phyloP scores from a whole-genome alignment of 2,113 vertebrate species.

The Scartelaos histophorus region DNA sequence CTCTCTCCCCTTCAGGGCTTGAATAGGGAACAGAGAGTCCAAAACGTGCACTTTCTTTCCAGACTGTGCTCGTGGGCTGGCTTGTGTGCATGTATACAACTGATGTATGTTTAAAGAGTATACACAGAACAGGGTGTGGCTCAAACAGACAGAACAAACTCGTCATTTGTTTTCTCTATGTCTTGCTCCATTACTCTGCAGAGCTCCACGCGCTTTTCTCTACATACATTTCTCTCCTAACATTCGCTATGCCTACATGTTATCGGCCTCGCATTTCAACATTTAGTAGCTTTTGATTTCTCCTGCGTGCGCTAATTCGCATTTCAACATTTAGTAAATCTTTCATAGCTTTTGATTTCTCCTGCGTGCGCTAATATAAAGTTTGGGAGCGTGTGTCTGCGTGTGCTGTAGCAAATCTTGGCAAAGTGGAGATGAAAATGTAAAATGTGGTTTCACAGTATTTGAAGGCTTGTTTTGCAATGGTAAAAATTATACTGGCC shows the following conservation, averaged over 20 bases:
- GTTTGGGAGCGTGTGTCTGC: not conserved
- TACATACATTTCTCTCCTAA: not conserved
- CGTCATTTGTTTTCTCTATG: slow-evolving; percentile 1
- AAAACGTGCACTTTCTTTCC: slow-evolving; percentile 26
- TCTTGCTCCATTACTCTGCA: not conserved
- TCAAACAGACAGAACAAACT: not conserved
- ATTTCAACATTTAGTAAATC: not conserved
- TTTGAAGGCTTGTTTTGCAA: not conserved
- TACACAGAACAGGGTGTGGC: not conserved
- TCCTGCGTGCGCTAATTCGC: not conserved
- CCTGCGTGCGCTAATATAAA: not conserved
- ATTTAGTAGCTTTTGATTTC: not conserved
- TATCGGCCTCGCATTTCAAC: not conserved
- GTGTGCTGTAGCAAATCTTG: not conserved
- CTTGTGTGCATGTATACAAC: slow-evolving; percentile 21
- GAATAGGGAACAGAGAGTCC: slow-evolving; percentile 38
- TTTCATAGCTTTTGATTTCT: not conserved
- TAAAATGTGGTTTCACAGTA: not conserved
- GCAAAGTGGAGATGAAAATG: not conserved
- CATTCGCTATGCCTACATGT: not conserved
- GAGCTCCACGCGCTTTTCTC: not conserved
- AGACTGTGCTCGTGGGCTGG: slow-evolving; percentile 7
- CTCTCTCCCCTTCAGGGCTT: not conserved
- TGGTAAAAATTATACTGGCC: not conserved
- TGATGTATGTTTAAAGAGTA: slow-evolving; percentile 7